These are phyloP conservation scores for Notamacropus eugenii DNA, from an alignment of 2,797 vertebrate genomes.

Conservation along the genomic window DNA sequence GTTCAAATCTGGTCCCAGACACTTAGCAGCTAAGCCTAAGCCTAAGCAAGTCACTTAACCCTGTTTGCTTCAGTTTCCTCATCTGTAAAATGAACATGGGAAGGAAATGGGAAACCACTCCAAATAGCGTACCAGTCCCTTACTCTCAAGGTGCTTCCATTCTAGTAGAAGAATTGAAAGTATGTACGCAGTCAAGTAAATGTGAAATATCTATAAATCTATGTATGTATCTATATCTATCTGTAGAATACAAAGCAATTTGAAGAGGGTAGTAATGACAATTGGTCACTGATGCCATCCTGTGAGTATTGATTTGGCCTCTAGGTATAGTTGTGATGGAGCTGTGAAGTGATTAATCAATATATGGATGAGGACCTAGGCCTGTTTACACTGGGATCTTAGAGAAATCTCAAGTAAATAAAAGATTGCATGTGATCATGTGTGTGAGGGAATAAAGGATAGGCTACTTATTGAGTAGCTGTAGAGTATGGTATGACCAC, in stretches of 20 bases:
- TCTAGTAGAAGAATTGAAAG: not conserved
- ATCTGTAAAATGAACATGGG: not conserved
- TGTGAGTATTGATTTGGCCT: not conserved
- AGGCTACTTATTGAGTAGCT: not conserved
- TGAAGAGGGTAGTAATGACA: not conserved
- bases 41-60: not conserved
- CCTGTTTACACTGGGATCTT: not conserved
- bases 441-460: not conserved
- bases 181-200: not conserved
- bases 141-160: not conserved
- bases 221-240: too few relatives aligned
- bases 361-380: not conserved
- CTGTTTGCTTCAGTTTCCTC: not conserved
- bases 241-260: not conserved
- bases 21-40: not conserved
- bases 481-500: not conserved
- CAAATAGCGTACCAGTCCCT: not conserved
- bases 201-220: not conserved
- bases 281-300: not conserved
- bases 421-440: not conserved
- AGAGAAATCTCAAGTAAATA: not conserved
- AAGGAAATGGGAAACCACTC: not conserved
- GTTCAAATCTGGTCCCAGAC: not conserved
- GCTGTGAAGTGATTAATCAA: not conserved
- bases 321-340: not conserved